Evolutionary conservation across 1,140 invertebrate species (phyloP).

Genomic region (roundworm (Caenorhabditis elegans)): DNA sequence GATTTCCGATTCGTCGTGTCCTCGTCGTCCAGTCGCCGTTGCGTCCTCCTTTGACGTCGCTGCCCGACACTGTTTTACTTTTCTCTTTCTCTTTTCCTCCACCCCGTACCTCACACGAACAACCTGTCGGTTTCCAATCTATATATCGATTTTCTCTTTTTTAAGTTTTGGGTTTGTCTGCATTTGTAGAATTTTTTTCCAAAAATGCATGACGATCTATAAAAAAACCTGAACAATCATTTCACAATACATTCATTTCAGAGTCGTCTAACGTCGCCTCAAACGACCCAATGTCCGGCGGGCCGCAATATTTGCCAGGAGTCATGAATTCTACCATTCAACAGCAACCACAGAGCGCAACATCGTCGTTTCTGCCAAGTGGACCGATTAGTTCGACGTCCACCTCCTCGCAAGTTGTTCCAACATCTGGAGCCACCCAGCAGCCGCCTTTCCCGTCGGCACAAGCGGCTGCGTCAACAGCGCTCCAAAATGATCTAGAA

Average conservation of each 20-base stretch:
- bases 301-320: constrained; percentile 18
- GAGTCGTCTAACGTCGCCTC: constrained; percentile 1
- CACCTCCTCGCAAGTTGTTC: background rate
- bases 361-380: background rate
- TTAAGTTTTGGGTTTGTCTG: too few relatives aligned
- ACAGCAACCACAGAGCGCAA: background rate
- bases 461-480: constrained; percentile 2
- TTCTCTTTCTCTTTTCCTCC: background rate
- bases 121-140: background rate
- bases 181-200: too few relatives aligned
- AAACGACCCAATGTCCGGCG: constrained; percentile 24
- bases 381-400: background rate
- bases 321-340: background rate
- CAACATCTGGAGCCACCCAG: constrained; percentile 3
- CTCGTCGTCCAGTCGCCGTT: background rate
- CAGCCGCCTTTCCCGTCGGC: constrained; percentile 15
- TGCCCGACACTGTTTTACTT: background rate
- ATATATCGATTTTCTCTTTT: constrained; percentile 20
- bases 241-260: background rate
- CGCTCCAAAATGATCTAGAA: constrained; percentile 16
- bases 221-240: too few relatives aligned
- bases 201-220: too few relatives aligned
- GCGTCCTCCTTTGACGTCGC: background rate
- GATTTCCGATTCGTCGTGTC: constrained; percentile 4
- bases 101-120: background rate